Evolutionary conservation across 2,797 vertebrate species (phyloP), one percentile per base, ranked within the genome.

Genomic region (Percopsis omiscomaycus): DNA sequence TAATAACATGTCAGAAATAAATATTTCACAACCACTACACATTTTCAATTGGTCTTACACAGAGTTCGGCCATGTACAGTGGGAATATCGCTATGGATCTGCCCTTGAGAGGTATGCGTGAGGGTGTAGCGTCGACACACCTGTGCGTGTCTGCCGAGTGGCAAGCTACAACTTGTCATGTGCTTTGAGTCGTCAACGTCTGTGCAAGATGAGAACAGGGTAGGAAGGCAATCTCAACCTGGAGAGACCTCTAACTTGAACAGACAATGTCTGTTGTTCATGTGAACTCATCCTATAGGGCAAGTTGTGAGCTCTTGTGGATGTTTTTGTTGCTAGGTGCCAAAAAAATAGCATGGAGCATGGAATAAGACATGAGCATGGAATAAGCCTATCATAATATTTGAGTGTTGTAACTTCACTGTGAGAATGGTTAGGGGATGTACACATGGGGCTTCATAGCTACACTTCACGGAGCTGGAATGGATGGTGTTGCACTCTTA

Each of bases 11-110:
- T 73, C 27, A 59, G 71, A 27, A 15, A 59, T 71, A 32, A 2
- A 12, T 50, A 32, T 27, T 46, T 14, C 50, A 54, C 30, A 15
- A 27, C 42, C 44, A 53, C 62, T 53, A 15, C 51, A 59, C 44
- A 27, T 48, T 58, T 52, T 64, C 55, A n/a, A 42, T 3, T 4
- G 62, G 65, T 55, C 59, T 64, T 55, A 6, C 48, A 45, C 37
- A 15, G 48, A 58, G 74, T 48, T 13, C 4, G n/a, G n/a, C 3
- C 50, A 15, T 22, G 50, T 52, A 52, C 16, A 10, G n/a, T 52
- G 73, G 84, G 78, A 88, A 88, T 82, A 83, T 84, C 81, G 73
- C 74, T 68, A 71, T 82, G 80, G 88, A 79, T 52, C 65, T 50
- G 68, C 8, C 22, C 60, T 66, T 27, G 68, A 68, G 37, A 69